Percentiles rank a stretch among this genome's conserved stretches.
Conservation (phyloP, 1,140 invertebrate species). For the Apis dorsata region DNA sequence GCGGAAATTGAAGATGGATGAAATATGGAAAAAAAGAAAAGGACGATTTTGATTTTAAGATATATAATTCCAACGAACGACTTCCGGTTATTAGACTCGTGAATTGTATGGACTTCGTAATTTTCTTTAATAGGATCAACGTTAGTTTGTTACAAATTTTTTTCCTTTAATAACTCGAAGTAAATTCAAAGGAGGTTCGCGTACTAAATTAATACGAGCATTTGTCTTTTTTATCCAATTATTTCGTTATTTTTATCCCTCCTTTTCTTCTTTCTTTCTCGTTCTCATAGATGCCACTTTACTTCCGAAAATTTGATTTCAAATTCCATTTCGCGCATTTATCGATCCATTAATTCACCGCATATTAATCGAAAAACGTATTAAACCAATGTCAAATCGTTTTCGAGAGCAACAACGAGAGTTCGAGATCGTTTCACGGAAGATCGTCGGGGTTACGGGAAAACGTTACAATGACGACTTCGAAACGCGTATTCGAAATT, state of each 20-base stretch:
- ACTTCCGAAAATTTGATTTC: constrained; percentile 23
- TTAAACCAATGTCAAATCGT: constrained; percentile 12
- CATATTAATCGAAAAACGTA: constrained; percentile 13
- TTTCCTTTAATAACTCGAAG: not conserved
- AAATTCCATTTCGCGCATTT: not conserved
- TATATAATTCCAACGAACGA: not conserved
- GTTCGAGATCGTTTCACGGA: not conserved
- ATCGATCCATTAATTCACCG: constrained; percentile 23
- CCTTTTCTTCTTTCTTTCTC: not conserved
- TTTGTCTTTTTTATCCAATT: not conserved
- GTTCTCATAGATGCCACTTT: not conserved
- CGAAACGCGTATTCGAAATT: not conserved
- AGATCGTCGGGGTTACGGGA: constrained; percentile 12
- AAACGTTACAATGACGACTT: not conserved
- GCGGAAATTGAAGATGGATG: too few species aligned
- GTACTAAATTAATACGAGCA: not conserved
- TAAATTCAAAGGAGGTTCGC: not conserved
- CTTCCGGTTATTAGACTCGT: not conserved
- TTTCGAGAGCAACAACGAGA: not conserved
- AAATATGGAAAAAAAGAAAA: not conserved
- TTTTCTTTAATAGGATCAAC: not conserved
- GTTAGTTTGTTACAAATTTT: not conserved
- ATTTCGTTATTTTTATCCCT: too few species aligned
- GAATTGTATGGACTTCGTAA: not conserved
- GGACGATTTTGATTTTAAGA: constrained; percentile 5